These are phyloP conservation scores for Ptilodon capucinus DNA, from an alignment of 2,888 invertebrate species.

Conservation along the genomic window DNA sequence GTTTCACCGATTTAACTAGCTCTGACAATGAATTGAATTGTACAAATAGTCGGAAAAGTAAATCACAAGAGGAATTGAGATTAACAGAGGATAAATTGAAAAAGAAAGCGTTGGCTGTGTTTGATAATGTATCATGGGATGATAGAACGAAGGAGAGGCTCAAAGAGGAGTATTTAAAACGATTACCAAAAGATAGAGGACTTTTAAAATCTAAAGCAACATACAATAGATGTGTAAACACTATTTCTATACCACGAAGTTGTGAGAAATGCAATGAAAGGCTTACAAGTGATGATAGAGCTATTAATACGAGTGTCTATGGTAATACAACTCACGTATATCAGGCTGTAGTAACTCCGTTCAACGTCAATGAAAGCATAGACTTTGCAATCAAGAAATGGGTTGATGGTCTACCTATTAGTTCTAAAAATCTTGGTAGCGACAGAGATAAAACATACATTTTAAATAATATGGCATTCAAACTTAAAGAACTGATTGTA, in stretches of 20 bases:
- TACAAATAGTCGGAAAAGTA: conserved; percentile 35
- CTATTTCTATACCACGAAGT: neutral
- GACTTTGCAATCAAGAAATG: conserved; percentile 44
- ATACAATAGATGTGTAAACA: neutral
- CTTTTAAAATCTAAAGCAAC: neutral
- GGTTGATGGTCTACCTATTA: conserved; percentile 39
- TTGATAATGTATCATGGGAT: neutral
- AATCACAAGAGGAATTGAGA: conserved; percentile 47
- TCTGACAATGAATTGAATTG: conserved; percentile 6
- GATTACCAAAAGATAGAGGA: neutral
- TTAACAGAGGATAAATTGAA: conserved; percentile 22
- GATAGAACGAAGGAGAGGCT: neutral
- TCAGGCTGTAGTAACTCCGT: conserved; percentile 19
- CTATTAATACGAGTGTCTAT: conserved; percentile 10
- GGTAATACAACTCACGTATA: conserved; percentile 13
- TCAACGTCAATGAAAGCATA: conserved; percentile 14
- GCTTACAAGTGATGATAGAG: conserved; percentile 10
- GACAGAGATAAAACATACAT: conserved; percentile 29
- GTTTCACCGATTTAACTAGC: conserved; percentile 30
- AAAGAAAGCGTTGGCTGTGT: conserved; percentile 17
- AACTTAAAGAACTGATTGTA: conserved; percentile 32
- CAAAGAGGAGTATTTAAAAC: neutral
- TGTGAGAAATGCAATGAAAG: conserved; percentile 5
- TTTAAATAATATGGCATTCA: conserved; percentile 25
- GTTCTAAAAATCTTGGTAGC: conserved; percentile 25